Percentiles rank a stretch among this genome's conserved stretches.
Evolutionary conservation across 1,140 invertebrate species (phyloP).

Genomic region (Drosophila grimshawi): DNA sequence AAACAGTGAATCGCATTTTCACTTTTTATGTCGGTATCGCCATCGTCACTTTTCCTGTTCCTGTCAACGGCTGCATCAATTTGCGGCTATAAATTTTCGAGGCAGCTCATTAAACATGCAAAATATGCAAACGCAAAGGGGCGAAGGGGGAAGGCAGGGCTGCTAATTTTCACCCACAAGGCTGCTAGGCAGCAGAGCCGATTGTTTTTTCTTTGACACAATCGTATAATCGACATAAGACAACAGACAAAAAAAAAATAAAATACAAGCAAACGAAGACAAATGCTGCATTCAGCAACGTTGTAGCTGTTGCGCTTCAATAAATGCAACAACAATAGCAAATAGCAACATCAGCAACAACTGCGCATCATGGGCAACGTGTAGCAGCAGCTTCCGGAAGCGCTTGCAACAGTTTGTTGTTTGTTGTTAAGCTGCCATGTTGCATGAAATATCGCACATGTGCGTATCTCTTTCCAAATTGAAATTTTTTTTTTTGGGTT

Average conservation of each 20-base stretch:
- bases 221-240: constrained; percentile 54
- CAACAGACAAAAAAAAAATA: constrained; percentile 33
- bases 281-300: constrained; percentile 40
- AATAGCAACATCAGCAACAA: background rate
- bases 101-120: constrained; percentile 77
- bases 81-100: constrained; percentile 63
- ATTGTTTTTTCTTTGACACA: constrained; percentile 37
- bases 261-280: constrained; percentile 28
- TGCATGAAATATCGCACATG: constrained; percentile 51
- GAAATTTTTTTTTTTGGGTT: constrained; percentile 24
- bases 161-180: constrained; percentile 46
- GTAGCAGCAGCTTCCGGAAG: constrained; percentile 70
- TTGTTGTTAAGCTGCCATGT: constrained; percentile 31
- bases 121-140: constrained; percentile 34
- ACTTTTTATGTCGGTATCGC: constrained; percentile 49
- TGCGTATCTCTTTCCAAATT: constrained; percentile 47
- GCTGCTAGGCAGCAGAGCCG: constrained; percentile 39
- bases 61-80: constrained; percentile 45
- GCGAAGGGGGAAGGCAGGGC: background rate
- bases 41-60: constrained; percentile 61
- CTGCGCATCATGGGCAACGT: constrained; percentile 34
- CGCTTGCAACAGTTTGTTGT: constrained; percentile 46
- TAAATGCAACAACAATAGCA: constrained; percentile 38
- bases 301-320: constrained; percentile 41
- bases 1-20: constrained; percentile 73